Evolutionary conservation across 2,888 invertebrate species (phyloP).

Genomic region (Cephus sareptanus): DNA sequence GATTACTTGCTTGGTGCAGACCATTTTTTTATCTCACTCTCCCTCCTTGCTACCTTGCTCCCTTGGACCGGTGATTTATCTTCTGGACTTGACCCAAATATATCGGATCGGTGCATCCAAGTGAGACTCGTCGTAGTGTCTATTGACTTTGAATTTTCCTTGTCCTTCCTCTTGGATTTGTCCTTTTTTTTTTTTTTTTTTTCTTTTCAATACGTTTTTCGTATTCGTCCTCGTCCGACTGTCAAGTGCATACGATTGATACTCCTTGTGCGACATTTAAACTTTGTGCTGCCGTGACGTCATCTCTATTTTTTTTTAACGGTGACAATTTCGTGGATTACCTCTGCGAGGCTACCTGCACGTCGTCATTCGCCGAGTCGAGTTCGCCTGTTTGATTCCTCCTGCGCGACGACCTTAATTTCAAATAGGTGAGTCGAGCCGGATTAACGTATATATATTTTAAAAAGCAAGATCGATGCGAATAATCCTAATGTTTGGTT

Average conservation of each 20-base stretch:
- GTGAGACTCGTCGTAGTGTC: not conserved
- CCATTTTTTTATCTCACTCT: constrained; percentile 18
- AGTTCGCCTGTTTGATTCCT: not conserved
- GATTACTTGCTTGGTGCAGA: constrained; percentile 5
- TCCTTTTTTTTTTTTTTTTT: not conserved
- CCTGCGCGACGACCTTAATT: not conserved
- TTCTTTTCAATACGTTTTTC: not conserved
- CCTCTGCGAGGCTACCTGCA: not conserved
- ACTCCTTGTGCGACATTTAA: not conserved
- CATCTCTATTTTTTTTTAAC: not conserved
- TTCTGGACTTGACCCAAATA: not conserved
- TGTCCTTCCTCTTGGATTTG: not conserved
- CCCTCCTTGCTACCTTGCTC: not conserved
- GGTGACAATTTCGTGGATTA: not conserved
- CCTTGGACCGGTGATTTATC: not conserved
- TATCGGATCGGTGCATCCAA: not conserved
- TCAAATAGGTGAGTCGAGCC: not conserved
- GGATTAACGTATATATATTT: not conserved
- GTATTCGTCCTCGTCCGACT: not conserved
- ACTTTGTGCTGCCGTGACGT: not conserved
- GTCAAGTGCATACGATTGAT: not conserved
- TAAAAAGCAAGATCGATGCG: too few species aligned
- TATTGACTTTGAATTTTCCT: not conserved
- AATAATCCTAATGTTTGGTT: not conserved
- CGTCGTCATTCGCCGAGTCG: not conserved